Conservation (phyloP, 2,888 invertebrate species). For the Bhutanitis thaidina region DNA sequence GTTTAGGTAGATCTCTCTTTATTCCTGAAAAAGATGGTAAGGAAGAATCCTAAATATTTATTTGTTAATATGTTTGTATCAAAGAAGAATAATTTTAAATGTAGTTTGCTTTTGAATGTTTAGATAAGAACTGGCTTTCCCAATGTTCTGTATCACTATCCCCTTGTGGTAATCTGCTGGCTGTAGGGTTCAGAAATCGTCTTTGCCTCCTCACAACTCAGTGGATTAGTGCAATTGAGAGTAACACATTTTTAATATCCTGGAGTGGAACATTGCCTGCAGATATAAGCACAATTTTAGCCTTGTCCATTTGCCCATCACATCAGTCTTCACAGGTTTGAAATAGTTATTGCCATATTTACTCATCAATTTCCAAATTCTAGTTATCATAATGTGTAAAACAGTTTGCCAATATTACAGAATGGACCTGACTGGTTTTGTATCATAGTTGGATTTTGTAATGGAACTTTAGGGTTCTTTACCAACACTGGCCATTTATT, state of each 20-base stretch:
- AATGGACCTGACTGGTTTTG: constrained; percentile 96
- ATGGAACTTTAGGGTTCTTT: constrained; percentile 92
- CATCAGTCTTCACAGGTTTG: constrained; percentile 70
- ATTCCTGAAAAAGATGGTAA: constrained; percentile 73
- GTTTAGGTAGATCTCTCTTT: constrained; percentile 79
- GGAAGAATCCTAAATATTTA: constrained; percentile 18
- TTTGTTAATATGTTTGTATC: neutral
- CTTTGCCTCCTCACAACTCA: constrained; percentile 65
- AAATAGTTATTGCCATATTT: too few relatives aligned
- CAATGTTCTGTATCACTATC: constrained; percentile 67
- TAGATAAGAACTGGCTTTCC: constrained; percentile 67
- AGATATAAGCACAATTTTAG: constrained; percentile 54
- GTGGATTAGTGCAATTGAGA: constrained; percentile 68
- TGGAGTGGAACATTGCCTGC: constrained; percentile 71
- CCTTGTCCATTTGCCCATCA: constrained; percentile 64
- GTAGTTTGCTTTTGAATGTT: constrained; percentile 24
- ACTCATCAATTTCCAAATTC: too few relatives aligned
- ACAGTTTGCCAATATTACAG: constrained; percentile 39
- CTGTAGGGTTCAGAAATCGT: constrained; percentile 58
- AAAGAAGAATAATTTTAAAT: too few relatives aligned
- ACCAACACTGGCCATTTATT: constrained; percentile 92
- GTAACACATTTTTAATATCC: constrained; percentile 63
- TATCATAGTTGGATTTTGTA: constrained; percentile 90
- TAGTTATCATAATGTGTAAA: too few relatives aligned
- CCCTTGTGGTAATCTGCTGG: constrained; percentile 64